Evolutionary conservation across 2,113 vertebrate genomes (phyloP), one percentile per base, ranked within the genome.

Genomic region (Casuarius casuarius): DNA sequence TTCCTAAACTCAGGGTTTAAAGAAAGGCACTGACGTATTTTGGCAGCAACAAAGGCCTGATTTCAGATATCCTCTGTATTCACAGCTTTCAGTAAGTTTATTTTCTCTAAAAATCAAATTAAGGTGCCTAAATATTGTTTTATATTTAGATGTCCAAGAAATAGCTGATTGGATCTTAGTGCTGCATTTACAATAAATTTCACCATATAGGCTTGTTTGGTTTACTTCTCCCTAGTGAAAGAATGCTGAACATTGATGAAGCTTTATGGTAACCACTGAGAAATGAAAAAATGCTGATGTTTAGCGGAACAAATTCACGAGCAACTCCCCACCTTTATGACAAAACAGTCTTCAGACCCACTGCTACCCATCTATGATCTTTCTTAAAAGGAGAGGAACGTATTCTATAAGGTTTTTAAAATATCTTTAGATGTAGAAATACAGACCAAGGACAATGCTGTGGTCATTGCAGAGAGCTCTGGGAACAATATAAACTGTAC

Each of bases 71-170:
- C 3, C 19, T 54, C 87, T 79, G n/a, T 54, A 84, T 54, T 80
- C 6, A 4, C 65, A 93, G n/a, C 6, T 63, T 67, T 33, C 42
- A 80, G 21, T 76, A 87, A 61, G 72, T 52, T 35, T 44, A 4
- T 26, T 81, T 65, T 82, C 58, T 83, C 25, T 84, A 67, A 85
- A 91, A 84, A 71, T 65, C 19, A 74, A 83, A 87, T 16, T 29
- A 52, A 48, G 4, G 23, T 74, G 89, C 49, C 72, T 46, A 85
- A 92, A 49, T 7, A 61, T 46, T 42, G 42, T 44, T 31, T 68
- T 42, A 66, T 59, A 33, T 59, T 89, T 75, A 71, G 22, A 33
- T n/a, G 9, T 46, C 1, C 2, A 90, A 80, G 40, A 26, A 73
- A 59, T 11, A 76, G 44, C 23, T 74, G 68, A 74, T 42, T 80